Percentiles rank a stretch among this genome's conserved stretches.
Conservation (phyloP, 35 echinoderm and acorn worm species). For the Apostichopus californicus region DNA sequence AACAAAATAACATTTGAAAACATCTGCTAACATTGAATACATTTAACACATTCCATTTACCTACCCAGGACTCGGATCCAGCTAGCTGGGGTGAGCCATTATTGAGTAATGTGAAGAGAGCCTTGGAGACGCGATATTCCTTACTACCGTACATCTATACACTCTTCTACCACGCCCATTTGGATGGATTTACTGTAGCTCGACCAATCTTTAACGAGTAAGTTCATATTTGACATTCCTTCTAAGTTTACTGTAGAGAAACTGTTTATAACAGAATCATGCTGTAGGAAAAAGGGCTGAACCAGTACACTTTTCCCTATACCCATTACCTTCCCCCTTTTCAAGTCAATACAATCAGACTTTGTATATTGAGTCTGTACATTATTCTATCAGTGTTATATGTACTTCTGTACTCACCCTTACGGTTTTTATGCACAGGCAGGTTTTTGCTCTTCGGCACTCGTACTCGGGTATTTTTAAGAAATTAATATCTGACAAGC, state of each 20-base stretch:
- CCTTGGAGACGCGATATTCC: constrained; percentile 71
- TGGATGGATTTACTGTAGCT: constrained; percentile 80
- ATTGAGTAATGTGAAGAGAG: constrained; percentile 56
- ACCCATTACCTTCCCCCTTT: no score
- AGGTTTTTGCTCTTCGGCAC: no score
- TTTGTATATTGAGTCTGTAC: no score
- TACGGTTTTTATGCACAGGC: no score
- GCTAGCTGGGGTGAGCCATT: constrained; percentile 51
- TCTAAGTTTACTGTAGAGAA: not conserved
- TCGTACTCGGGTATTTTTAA: no score
- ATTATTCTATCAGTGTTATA: no score
- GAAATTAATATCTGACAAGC: no score
- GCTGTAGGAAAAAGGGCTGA: no score
- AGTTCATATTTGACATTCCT: constrained; percentile 25
- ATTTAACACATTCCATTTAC: not conserved
- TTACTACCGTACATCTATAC: constrained; percentile 93
- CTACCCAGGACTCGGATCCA: constrained; percentile 43
- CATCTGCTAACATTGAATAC: not conserved
- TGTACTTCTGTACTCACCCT: no score
- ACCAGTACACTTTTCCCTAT: no score
- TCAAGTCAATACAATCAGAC: no score
- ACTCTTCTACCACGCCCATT: constrained; percentile 80
- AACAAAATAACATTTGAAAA: not conserved
- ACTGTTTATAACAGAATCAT: no score
- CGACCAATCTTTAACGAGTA: constrained; percentile 90